These are phyloP conservation scores for Desmophyllum pertusum DNA, from an alignment of 92 coral and sea anemone species.

Conservation along the genomic window DNA sequence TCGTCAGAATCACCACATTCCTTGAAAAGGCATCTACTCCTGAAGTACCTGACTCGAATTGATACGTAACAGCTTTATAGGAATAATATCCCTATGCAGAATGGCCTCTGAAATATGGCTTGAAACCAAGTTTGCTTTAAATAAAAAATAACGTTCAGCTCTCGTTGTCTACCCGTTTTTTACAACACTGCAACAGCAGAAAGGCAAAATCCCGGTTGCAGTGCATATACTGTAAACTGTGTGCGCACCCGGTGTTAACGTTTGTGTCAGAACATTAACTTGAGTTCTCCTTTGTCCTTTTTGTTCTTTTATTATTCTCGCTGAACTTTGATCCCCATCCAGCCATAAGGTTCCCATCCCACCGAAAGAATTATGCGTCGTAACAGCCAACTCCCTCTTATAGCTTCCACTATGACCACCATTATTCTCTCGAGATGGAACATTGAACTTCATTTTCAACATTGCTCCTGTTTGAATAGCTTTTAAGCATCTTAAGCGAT, in stretches of 20 bases:
- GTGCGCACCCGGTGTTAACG: conserved; percentile 79
- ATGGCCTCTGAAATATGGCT: not conserved
- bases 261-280: conserved; percentile 65
- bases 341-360: conserved; percentile 89
- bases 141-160: not conserved
- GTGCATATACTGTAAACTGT: conserved; percentile 64
- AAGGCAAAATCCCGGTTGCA: conserved; percentile 85
- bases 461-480: conserved; percentile 80
- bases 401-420: conserved; percentile 16
- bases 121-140: not conserved
- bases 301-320: conserved; percentile 56
- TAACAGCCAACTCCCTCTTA: conserved; percentile 72
- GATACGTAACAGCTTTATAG: no score
- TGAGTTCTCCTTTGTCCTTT: conserved; percentile 80
- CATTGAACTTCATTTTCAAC: conserved; percentile 66
- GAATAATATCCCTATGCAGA: no score
- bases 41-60: no score
- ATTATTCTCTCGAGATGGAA: conserved; percentile 45
- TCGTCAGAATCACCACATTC: not conserved
- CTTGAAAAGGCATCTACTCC: not conserved
- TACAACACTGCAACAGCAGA: conserved; percentile 86
- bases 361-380: conserved; percentile 84
- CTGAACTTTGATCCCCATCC: conserved; percentile 61
- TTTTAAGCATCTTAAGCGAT: conserved; percentile 84
- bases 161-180: not conserved